Conservation (phyloP, 2,797 vertebrate genomes). For the Halcyon leucocephala region DNA sequence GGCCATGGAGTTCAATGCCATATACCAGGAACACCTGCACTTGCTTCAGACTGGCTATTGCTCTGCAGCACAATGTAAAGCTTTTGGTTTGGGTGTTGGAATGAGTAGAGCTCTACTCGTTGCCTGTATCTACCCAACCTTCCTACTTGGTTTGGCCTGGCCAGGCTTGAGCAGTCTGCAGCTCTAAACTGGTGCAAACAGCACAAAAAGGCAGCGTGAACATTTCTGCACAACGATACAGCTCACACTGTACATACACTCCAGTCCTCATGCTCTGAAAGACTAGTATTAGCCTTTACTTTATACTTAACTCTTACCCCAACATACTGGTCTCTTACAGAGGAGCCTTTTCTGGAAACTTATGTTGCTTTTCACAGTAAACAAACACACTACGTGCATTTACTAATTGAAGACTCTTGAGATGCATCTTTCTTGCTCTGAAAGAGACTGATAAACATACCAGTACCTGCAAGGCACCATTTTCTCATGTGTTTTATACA, state of each 20-base stretch:
- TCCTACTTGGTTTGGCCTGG: not conserved
- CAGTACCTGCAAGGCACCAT: not conserved
- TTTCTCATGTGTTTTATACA: not conserved
- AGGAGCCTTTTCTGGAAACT: not conserved
- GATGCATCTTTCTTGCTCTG: not conserved
- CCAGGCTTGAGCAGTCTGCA: not conserved
- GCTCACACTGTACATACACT: rapidly evolving
- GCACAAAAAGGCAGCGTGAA: not conserved
- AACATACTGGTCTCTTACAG: not conserved
- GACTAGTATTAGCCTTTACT: not conserved
- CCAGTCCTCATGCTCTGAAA: not conserved
- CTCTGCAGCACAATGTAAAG: rapidly evolving
- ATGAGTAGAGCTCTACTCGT: not conserved
- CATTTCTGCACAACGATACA: not conserved
- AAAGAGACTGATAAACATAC: not conserved
- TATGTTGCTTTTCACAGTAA: not conserved
- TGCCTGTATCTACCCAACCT: not conserved
- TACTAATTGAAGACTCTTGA: not conserved
- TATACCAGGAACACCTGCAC: not conserved
- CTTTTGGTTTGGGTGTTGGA: not conserved
- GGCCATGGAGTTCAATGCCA: rapidly evolving
- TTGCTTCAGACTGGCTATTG: not conserved
- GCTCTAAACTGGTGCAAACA: not conserved
- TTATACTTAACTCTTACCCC: not conserved
- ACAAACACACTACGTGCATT: not conserved